Evolutionary conservation across 2,888 invertebrate genomes (phyloP), one percentile per base, ranked within the genome.

Genomic region (Eucera pruinosa): DNA sequence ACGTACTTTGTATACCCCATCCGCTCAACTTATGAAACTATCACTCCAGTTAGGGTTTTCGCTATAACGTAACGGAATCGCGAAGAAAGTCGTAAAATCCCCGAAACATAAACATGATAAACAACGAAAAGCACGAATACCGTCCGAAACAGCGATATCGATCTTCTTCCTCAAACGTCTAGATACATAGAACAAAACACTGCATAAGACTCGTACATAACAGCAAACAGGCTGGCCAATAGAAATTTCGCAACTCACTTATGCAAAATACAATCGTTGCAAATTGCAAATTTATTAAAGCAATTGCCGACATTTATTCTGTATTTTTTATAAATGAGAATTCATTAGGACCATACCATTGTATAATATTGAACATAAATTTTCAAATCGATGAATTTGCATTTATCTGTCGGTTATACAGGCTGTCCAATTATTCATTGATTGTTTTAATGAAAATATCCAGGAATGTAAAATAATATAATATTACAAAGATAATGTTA

Each of bases 151-250:
- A 2, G 5, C 15, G 7, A 43, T n/a, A 39, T 43, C 13, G 11
- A 11, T 39, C 36, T 25, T 39, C 33, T 33, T 33, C 30, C 15
- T n/a, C 36, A 2, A 50, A 69, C 33, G 27, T 18, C 15, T 39
- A 20, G 9, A 57, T 15, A 25, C 48, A 13, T n/a, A 47, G 47
- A 61, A 45, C 13, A 61, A 61, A 69, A 61, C 18, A 62, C 73
- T 18, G 23, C n/a, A 23, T 43, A 33, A 5, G 18, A 36, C 36
- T 15, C 52, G 13, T 6, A 11, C 20, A n/a, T 27, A 58, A 18
- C 1, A 30, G 2, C 7, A 18, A 41, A 27, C 70, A 71, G 48
- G 65, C n/a, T 57, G 9, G 18, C 65, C 65, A 71, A 71, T 47
- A 36, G 11, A 25, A 36, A 52, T 4, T 23, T 6, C 2, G 15